Percentiles rank a stretch among this genome's conserved stretches.
Evolutionary conservation across 2,797 vertebrate genomes (phyloP).

Genomic region (Ciconia nigra): DNA sequence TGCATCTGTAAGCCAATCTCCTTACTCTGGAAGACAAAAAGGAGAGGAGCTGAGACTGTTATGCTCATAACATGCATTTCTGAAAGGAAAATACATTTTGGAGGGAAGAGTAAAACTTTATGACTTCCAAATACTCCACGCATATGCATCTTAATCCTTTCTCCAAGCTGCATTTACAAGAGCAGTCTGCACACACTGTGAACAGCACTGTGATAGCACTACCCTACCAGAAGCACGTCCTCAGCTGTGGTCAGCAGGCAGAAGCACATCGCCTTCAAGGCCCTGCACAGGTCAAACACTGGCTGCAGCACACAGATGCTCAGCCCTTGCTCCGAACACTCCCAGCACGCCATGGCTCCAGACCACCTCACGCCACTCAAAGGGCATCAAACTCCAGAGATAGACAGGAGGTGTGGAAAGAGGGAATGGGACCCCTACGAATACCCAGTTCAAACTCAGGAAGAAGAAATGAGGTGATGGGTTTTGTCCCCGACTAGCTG

Average conservation of each 20-base stretch:
- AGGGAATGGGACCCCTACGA: background rate
- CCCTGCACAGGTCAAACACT: accelerated
- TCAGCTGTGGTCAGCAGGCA: background rate
- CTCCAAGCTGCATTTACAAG: accelerated
- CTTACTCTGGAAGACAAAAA: slow-evolving; percentile 88
- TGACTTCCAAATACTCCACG: background rate
- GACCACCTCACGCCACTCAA: too few species aligned
- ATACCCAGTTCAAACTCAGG: background rate
- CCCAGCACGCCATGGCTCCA: background rate
- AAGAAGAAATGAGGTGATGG: background rate
- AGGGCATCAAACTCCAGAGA: background rate
- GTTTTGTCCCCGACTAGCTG: background rate
- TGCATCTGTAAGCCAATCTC: slow-evolving; percentile 99
- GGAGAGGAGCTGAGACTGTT: background rate
- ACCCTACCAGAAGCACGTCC: background rate
- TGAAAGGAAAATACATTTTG: background rate
- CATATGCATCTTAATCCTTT: accelerated
- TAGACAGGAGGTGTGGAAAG: background rate
- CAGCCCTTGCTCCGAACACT: background rate
- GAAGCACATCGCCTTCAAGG: accelerated
- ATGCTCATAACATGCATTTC: background rate
- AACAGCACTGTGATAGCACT: background rate
- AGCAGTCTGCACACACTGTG: accelerated
- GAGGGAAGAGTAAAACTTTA: background rate
- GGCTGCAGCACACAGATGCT: background rate